Conservation (phyloP, 2,797 vertebrate genomes). For the Gastrophryne carolinensis region DNA sequence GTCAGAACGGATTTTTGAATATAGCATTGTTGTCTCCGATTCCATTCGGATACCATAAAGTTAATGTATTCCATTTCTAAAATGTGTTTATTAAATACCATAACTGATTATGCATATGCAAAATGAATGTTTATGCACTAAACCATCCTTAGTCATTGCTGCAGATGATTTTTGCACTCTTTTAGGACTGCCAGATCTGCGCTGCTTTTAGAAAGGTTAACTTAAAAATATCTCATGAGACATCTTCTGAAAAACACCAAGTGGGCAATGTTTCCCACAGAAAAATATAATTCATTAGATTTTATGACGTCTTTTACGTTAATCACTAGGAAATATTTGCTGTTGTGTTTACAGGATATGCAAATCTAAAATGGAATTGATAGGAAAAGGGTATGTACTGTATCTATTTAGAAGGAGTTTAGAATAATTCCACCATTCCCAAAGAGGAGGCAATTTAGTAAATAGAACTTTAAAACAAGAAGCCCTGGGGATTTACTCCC, state of each 20-base stretch:
- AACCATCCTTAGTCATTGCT: not conserved
- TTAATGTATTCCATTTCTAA: not conserved
- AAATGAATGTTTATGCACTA: slow-evolving; percentile 7
- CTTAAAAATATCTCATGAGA: slow-evolving; percentile 10
- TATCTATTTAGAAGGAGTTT: too few relatives aligned
- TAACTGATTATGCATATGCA: slow-evolving; percentile 3
- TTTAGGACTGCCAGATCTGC: not conserved
- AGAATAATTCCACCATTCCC: too few relatives aligned
- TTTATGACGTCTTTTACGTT: not conserved
- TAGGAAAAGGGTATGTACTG: too few relatives aligned
- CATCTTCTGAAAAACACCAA: not conserved
- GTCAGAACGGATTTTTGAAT: not conserved
- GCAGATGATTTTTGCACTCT: not conserved
- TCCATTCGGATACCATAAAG: not conserved
- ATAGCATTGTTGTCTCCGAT: not conserved
- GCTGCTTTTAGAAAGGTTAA: not conserved
- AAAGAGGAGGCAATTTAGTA: too few relatives aligned
- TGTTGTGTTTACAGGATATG: not conserved
- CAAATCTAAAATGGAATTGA: too few relatives aligned
- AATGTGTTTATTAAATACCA: not conserved
- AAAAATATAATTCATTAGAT: not conserved
- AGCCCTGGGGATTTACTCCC: too few relatives aligned
- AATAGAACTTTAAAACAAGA: too few relatives aligned
- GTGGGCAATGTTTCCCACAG: not conserved
- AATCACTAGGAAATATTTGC: not conserved